A percentile compares a stretch with the other conserved stretches of the same genome.
These are phyloP conservation scores for Muschampia plurimacula DNA, from an alignment of 2,888 invertebrate species.

Conservation along the genomic window DNA sequence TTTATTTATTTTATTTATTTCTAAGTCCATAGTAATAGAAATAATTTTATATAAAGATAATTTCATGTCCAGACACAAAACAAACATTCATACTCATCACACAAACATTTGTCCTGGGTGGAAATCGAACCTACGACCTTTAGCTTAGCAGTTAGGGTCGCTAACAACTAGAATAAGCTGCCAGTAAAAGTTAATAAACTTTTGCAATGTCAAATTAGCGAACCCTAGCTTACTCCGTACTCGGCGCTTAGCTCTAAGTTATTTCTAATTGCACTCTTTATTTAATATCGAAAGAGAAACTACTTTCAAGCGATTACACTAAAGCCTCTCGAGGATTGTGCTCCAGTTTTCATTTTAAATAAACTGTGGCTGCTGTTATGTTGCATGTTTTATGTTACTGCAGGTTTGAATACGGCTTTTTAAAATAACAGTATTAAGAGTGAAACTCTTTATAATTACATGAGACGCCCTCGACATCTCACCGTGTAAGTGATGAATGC, in stretches of 20 bases:
- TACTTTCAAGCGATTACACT: slow-evolving; percentile 29
- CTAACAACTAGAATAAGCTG: too few relatives aligned
- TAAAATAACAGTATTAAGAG: not conserved
- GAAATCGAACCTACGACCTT: too few relatives aligned
- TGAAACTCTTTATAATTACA: slow-evolving; percentile 3
- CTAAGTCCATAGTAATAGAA: too few relatives aligned
- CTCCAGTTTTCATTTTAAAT: slow-evolving; percentile 27
- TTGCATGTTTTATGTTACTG: not conserved
- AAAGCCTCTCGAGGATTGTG: slow-evolving; percentile 31
- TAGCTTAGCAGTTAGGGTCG: too few relatives aligned
- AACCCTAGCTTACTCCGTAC: slow-evolving; percentile 5
- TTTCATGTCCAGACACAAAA: too few relatives aligned
- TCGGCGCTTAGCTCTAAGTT: slow-evolving; percentile 21
- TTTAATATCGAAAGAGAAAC: slow-evolving; percentile 33
- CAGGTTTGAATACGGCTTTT: not conserved
- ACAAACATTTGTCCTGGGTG: too few relatives aligned
- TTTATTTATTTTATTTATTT: too few relatives aligned
- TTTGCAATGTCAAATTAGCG: not conserved
- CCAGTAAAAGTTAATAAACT: not conserved
- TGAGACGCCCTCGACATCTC: not conserved
- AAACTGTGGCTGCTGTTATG: slow-evolving; percentile 7
- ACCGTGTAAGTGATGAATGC: not conserved
- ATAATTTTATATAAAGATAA: too few relatives aligned
- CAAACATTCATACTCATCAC: too few relatives aligned
- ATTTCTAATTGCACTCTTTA: slow-evolving; percentile 32